Evolutionary conservation across 2,113 vertebrate genomes (phyloP).

Genomic region (Gobiocypris rarus): DNA sequence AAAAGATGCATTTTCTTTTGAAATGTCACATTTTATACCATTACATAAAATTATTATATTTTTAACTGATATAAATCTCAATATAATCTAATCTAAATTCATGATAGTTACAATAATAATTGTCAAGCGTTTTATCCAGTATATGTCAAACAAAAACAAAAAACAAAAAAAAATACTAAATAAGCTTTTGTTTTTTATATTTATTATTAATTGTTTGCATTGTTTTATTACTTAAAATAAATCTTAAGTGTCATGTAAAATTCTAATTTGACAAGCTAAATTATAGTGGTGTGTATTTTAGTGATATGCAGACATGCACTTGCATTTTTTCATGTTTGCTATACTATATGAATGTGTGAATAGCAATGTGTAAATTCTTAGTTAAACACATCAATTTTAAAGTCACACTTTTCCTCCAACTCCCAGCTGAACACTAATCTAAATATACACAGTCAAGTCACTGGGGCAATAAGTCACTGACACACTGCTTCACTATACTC

Average conservation of each 20-base stretch:
- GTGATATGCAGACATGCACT: not conserved
- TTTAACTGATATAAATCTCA: too few species aligned
- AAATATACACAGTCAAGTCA: constrained; percentile 4
- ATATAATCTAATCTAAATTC: too few species aligned
- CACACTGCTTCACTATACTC: not conserved
- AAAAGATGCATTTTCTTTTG: not conserved
- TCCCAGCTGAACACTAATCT: constrained; percentile 20
- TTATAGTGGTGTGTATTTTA: not conserved
- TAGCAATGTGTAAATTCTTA: constrained; percentile 15
- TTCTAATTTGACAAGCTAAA: not conserved
- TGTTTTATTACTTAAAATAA: not conserved
- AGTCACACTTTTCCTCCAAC: not conserved
- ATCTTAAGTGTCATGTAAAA: not conserved
- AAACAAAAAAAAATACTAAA: too few species aligned
- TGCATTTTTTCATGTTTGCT: not conserved
- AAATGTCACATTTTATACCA: not conserved
- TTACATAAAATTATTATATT: not conserved
- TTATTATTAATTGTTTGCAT: not conserved
- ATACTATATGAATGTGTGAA: not conserved
- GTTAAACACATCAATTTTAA: not conserved
- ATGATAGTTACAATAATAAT: too few species aligned
- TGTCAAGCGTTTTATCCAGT: not conserved
- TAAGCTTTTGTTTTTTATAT: too few species aligned
- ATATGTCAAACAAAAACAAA: too few species aligned
- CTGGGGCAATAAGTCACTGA: constrained; percentile 12